Base-by-base conservation (phyloP, 1,140 invertebrate genomes). In the Apolygus lucorum region DNA sequence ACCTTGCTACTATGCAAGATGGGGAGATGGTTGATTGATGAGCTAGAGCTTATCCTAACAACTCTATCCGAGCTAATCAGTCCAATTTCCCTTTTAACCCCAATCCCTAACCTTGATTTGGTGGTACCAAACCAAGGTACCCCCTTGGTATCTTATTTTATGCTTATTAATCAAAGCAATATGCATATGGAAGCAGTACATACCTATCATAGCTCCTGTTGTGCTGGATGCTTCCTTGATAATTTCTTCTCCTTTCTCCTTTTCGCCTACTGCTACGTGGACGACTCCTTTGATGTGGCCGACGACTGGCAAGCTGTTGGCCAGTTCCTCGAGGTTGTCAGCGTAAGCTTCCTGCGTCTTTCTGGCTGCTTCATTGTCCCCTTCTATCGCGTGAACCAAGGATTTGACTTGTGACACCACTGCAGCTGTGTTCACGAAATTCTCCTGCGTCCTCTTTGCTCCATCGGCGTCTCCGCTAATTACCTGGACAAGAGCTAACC, bases 391-490 rank as follows among this genome's bases (percentile, higher is more conserved):
- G 17, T 68, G 67, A 54, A 68, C 67, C 13, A 17, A 1, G 21
- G 67, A 68, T 24, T 68, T 68, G 24, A 68, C 14, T 54, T 68
- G 67, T 4, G 67, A 52, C 2, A 68, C 49, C 2, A 52, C 27
- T 1, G 67, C 42, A n/a, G 34, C 34, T 2, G 24, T 27, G 67
- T 68, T 29, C 21, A 42, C 24, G 21, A 68, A 59, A 59, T 21
- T 54, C 17, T 42, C 34, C 17, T 42, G 34, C 4, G 34, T 42
- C 17, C 17, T 42, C 17, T 42, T 42, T 4, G 34, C 34, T 42
- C 34, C 34, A 4, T 42, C 34, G 4, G 34, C 34, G 34, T 42
- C 34, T 8, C 34, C 34, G 17, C 4, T 42, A 17, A 17, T 17
- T 8, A 42, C 34, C 17, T 42, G 34, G 17, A 42, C 17, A 8